Evolutionary conservation across 2,797 vertebrate genomes (phyloP), one percentile per base, ranked within the genome.

Genomic region (Clarias pachynema): DNA sequence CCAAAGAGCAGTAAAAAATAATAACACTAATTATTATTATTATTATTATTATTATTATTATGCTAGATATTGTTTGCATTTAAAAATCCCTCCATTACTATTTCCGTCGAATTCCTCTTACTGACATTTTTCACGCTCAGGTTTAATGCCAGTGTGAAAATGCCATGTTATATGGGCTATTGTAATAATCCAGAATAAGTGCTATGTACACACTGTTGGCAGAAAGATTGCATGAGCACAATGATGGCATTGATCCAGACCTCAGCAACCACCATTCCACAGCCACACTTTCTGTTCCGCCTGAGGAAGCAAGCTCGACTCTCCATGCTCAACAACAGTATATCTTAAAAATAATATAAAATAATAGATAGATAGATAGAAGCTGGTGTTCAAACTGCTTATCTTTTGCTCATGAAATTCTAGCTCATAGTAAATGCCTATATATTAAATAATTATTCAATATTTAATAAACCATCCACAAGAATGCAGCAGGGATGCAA

Each of bases 181-280:
- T 79, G 83, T 31, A 70, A 72, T 78, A 70, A 79, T 56, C 70
- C 56, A 34, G 77, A 73, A 49, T 80, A 66, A 65, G 4, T 78
- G 40, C 79, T 80, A 34, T 69, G 69, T 40, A 85, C 81, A 84
- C 49, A 80, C 57, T 75, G 75, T 77, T 86, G 81, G 82, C 77
- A 84, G 60, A 79, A 24, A 57, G 34, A 82, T 72, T 81, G 31
- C 69, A 66, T 37, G 65, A 88, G 88, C 86, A 90, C 86, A 90
- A 89, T 89, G 44, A 88, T 89, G 89, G 87, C 88, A 88, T 72
- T 72, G 85, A 77, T 89, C 89, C 89, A 90, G 88, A 87, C 84
- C 89, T 84, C 86, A 86, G 77, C 70, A 81, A 86, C 85, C 86
- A 85, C 79, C 37, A 79, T 82, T 62, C 40, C 85, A 73, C 44